Base-by-base conservation (phyloP, 2,113 vertebrate genomes). In the Chascanopsetta lugubris region DNA sequence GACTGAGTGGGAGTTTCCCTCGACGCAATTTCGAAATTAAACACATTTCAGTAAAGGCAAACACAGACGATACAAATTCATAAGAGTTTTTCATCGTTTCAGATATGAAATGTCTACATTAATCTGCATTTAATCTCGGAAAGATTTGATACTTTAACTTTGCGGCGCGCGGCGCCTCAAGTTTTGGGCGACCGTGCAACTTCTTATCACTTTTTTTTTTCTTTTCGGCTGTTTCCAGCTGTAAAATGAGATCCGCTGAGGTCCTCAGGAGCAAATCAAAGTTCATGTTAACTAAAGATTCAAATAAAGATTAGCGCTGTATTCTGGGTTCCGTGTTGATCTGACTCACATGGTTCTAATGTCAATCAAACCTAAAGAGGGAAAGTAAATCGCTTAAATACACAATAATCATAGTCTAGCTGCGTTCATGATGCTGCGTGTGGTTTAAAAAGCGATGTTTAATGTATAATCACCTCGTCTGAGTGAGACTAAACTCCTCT, bases 21-120 rank as follows among this genome's bases (percentile, higher is more conserved):
- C 73, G 80, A 76, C 76, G 75, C 77, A 74, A 68, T 86, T 87
- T 85, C 86, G 68, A 86, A 85, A 86, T 86, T 67, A 90, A 87
- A 88, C 77, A 71, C 46, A 49, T 83, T 84, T 84, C 72, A 38
- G 73, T 45, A 70, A 67, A 36, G 45, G 82, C 81, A 86, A 82
- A 86, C 58, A 87, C 70, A 27, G 59, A 78, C 54, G 26, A 72
- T 63, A 74, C 57, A 43, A 72, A 77, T 64, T 87, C 75, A 75
- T 69, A 79, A 72, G 55, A 53, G 51, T 34, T 59, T 68, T 69
- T 82, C 65, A 80, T 80, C 38, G 66, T 60, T 61, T 82, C 74
- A 61, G 40, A 85, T 69, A 69, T 77, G 59, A 81, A 75, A 48
- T 51, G 27, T 25, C 13, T 70, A 38, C 54, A 61, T 71, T 63